Evolutionary conservation across 1,140 invertebrate species (phyloP), one percentile per base, ranked within the genome.

Genomic region (Agraylea sexmaculata): DNA sequence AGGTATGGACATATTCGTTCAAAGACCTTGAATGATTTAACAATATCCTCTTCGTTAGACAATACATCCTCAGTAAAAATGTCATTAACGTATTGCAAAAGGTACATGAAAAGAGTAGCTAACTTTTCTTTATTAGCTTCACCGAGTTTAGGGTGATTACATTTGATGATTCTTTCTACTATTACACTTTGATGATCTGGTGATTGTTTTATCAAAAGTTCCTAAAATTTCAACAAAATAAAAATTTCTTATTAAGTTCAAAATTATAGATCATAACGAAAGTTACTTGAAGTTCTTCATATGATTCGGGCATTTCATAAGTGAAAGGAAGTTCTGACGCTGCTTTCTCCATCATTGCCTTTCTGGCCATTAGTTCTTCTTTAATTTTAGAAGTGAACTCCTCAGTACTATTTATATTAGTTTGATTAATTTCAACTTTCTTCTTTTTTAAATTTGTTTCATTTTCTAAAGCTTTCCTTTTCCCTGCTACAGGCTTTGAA

Each of bases 81-180:
- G 49, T 84, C 78, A 53, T 85, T 74, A 12, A 86, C 53, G 54
- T 83, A 77, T 55, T 89, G 80, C 21, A 92, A 53, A 35, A 90
- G 52, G 52, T 80, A 78, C 1, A 69, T 70, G 57, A 80, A 87
- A 7, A 90, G 56, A 49, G 71, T 69, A 20, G 75, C 73, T 18
- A 91, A 64, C 54, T 82, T 78, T 31, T 78, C 73, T 56, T 83
- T 86, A 53, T 91, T 90, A 10, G 71, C 74, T 46, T 75, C 73
- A 13, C 71, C 71, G 30, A 89, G 57, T 54, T 80, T 80, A 22
- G 79, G 80, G 59, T 91, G 80, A 64, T 87, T 84, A 49, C 77
- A 84, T 64, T 88, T 88, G 29, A 91, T 80, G 47, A 93, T 77
- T 51, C 87, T 73, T 48, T 87, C 78, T 34, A 93, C 51, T 7